phyloP scores from a whole-genome alignment of 2,797 vertebrate species.

The Characodon lateralis region DNA sequence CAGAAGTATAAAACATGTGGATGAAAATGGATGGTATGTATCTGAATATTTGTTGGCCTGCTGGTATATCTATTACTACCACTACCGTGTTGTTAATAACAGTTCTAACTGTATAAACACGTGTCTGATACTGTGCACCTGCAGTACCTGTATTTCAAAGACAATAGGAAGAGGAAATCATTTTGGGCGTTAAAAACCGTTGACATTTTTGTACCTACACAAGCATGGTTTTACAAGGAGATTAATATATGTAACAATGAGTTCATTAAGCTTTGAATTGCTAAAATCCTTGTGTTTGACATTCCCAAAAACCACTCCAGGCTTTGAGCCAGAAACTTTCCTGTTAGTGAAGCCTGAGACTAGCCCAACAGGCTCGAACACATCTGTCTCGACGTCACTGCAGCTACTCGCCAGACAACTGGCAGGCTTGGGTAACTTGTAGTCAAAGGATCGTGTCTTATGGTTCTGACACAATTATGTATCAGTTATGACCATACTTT shows the following conservation, averaged over 20 bases:
- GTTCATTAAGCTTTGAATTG: neutral
- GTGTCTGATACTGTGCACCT: neutral
- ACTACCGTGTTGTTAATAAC: neutral
- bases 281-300: neutral
- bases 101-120: neutral
- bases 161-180: neutral
- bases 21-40: neutral
- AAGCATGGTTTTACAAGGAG: neutral
- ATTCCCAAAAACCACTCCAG: neutral
- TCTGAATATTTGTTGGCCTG: neutral
- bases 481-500: neutral
- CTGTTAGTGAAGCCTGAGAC: neutral
- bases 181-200: neutral
- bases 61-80: neutral
- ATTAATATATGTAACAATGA: neutral
- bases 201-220: neutral
- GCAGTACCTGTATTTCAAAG: neutral
- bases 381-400: conserved; percentile 15
- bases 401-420: neutral
- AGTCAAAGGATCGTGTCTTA: neutral
- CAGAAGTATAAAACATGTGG: neutral
- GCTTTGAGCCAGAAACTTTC: neutral
- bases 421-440: conserved; percentile 32
- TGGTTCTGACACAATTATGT: neutral
- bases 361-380: conserved; percentile 46